Evolutionary conservation across 2,113 vertebrate species (phyloP), one percentile per base, ranked within the genome.

Genomic region (Fukomys damarensis): DNA sequence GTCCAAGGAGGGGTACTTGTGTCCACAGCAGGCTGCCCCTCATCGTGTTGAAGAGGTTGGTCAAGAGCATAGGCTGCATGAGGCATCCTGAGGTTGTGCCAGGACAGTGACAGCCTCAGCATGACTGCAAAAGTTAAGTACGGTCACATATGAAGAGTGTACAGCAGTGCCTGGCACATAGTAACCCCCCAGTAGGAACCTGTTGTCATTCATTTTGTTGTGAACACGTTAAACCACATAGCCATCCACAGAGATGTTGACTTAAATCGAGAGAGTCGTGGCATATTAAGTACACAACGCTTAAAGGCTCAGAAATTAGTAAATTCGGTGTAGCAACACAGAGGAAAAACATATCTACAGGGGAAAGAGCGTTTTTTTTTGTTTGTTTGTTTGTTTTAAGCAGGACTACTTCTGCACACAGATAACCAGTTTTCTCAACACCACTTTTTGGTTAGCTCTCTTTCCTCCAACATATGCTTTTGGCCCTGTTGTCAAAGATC

Each of bases 81-180:
- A 41, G 49, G 7, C 14, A 22, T 63, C n/a, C 26, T 41, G 19
- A 22, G 32, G 54, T 92, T 38, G 79, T 10, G 59, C 22, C 24
- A 8, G n/a, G 12, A 38, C 7, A n/a, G 46, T 12, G 54, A 54
- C 19, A 26, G 20, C 0, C 19, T 58, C 63, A 19, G 1, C 19
- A 12, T 28, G 43, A 7, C 6, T 46, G 5, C 8, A 59, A 49
- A 43, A n/a, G 88, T 72, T 56, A 65, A 38, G 41, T 59, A 24
- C 89, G 20, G 65, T 32, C 19, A 6, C 43, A 52, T 5, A 10
- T 4, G 22, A 43, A 59, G 35, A 13, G 7, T 7, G 11, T 4
- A 38, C 9, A 17, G 9, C 7, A 22, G 26, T 0, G 41, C 46
- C 72, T 41, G 1, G n/a, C 32, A 30, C 5, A 7, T 1, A 13